phyloP scores from a whole-genome alignment of 2,113 vertebrate genomes.

The Trachemys scripta region DNA sequence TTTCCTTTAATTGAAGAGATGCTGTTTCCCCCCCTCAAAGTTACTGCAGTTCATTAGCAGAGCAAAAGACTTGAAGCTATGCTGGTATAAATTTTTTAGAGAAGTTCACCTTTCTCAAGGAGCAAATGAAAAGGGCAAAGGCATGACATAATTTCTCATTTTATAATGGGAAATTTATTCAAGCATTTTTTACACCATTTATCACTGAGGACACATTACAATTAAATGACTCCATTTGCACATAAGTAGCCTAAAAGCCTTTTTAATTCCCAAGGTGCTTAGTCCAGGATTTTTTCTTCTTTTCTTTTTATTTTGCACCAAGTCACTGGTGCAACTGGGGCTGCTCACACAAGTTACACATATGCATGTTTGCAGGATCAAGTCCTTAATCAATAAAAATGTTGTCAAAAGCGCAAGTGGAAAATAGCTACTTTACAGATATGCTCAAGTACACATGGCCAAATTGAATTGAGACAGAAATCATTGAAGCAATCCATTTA shows the following conservation, averaged over 20 bases:
- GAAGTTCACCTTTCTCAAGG: constrained; percentile 69
- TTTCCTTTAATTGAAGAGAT: constrained; percentile 30
- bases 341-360: neutral
- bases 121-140: constrained; percentile 75
- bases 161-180: constrained; percentile 78
- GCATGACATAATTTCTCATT: constrained; percentile 69
- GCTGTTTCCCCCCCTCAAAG: neutral
- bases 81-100: constrained; percentile 48
- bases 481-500: neutral
- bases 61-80: constrained; percentile 28
- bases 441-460: neutral
- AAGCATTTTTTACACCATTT: constrained; percentile 50
- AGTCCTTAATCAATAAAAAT: neutral
- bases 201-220: constrained; percentile 60
- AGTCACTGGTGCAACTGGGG: neutral
- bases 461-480: neutral
- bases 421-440: neutral
- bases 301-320: constrained; percentile 9
- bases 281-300: neutral
- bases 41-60: constrained; percentile 68
- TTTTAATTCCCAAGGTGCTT: constrained; percentile 5
- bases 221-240: constrained; percentile 72
- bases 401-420: neutral
- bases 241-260: constrained; percentile 27
- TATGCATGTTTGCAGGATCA: constrained; percentile 3